A percentile compares a stretch with the other conserved stretches of the same genome.
Conservation (phyloP, 2,797 vertebrate genomes). For the Poeciliopsis infans region DNA sequence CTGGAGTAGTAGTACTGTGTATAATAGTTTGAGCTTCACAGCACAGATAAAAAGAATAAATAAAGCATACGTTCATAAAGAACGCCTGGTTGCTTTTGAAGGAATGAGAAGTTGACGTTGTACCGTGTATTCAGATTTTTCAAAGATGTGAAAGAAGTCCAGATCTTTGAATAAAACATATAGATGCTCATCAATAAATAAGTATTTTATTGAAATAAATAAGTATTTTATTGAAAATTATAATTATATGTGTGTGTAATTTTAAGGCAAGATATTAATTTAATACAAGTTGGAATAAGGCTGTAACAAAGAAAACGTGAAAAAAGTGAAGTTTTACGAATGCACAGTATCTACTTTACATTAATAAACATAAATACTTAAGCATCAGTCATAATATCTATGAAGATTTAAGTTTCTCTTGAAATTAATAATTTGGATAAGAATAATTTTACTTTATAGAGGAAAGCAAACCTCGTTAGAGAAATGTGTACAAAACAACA, state of each 20-base stretch:
- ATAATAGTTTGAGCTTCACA: slow-evolving; percentile 51
- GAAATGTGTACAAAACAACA: slow-evolving; percentile 29
- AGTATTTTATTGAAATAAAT: not conserved
- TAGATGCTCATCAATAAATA: not conserved
- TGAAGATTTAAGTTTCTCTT: not conserved
- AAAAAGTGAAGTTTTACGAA: too few species aligned
- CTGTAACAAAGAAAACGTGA: not conserved
- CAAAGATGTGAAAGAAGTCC: slow-evolving; percentile 48
- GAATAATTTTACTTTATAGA: not conserved
- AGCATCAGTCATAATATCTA: not conserved
- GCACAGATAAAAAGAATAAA: slow-evolving; percentile 5
- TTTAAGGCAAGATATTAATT: too few species aligned
- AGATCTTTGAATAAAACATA: slow-evolving; percentile 49
- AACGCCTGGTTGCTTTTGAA: too few species aligned
- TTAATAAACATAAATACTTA: not conserved
- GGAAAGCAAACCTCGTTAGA: slow-evolving; percentile 11
- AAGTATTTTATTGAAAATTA: too few species aligned
- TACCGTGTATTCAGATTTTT: too few species aligned
- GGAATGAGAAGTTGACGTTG: too few species aligned
- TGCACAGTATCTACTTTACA: not conserved
- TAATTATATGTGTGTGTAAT: too few species aligned
- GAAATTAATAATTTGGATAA: not conserved
- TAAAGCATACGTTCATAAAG: too few species aligned
- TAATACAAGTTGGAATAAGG: too few species aligned
- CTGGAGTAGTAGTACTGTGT: slow-evolving; percentile 20